A percentile compares a stretch with the other conserved stretches of the same genome.
These are phyloP conservation scores for Calameuta idolon DNA, from an alignment of 2,888 invertebrate species.

Conservation along the genomic window DNA sequence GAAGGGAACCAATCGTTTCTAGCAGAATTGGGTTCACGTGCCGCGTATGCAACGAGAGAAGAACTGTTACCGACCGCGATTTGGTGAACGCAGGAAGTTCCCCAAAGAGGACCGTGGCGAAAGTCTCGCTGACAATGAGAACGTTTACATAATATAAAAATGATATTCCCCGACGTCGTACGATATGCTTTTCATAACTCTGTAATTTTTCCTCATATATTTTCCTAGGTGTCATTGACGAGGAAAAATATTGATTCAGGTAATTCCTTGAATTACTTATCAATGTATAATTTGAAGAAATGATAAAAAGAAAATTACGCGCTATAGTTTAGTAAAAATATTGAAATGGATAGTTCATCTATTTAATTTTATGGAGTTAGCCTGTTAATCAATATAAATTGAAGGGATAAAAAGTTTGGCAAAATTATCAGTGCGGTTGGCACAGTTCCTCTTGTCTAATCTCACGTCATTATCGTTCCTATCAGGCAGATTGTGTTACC, in stretches of 20 bases:
- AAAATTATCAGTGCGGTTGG: neutral
- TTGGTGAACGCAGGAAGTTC: conserved; percentile 53
- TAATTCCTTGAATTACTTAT: neutral
- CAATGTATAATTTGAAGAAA: neutral
- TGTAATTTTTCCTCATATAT: neutral
- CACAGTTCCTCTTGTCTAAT: neutral
- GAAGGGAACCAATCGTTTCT: conserved; percentile 55
- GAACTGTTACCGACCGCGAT: conserved; percentile 60
- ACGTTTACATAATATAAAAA: neutral
- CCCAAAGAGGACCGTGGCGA: conserved; percentile 49
- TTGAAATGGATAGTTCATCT: neutral
- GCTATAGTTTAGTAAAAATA: neutral
- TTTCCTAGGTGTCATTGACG: neutral
- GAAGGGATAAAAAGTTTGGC: neutral
- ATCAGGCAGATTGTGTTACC: neutral
- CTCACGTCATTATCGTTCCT: neutral
- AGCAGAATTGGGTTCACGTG: conserved; percentile 51
- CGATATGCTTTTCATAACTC: neutral
- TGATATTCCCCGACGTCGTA: neutral
- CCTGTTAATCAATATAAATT: neutral
- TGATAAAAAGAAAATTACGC: neutral
- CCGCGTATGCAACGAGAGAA: conserved; percentile 48
- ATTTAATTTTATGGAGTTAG: neutral
- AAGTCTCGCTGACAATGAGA: conserved; percentile 22
- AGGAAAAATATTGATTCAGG: neutral